Conservation (phyloP, 1,140 invertebrate species). For the Papilio aristodemus region DNA sequence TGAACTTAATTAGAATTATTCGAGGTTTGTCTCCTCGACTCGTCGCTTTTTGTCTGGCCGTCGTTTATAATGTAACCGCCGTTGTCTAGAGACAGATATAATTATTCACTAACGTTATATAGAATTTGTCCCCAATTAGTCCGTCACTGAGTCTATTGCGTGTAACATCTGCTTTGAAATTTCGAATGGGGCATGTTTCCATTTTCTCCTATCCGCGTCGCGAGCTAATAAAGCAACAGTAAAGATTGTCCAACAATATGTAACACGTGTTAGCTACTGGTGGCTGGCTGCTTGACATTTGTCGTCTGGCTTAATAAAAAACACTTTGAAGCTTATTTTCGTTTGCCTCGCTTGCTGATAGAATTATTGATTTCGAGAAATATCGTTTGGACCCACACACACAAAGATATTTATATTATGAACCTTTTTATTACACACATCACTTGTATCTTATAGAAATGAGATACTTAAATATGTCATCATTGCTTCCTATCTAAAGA, state of each 20-base stretch:
- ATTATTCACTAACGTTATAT: constrained; percentile 45
- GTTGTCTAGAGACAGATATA: constrained; percentile 36
- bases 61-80: constrained; percentile 37
- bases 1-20: constrained; percentile 64
- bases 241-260: constrained; percentile 78
- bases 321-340: constrained; percentile 79
- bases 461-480: constrained; percentile 72
- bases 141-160: constrained; percentile 48
- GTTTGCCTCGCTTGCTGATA: constrained; percentile 68
- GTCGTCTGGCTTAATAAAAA: constrained; percentile 72
- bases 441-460: constrained; percentile 63
- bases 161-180: constrained; percentile 69
- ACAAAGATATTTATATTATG: constrained; percentile 51
- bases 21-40: constrained; percentile 45
- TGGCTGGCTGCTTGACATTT: constrained; percentile 66
- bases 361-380: constrained; percentile 76
- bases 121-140: constrained; percentile 64
- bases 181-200: constrained; percentile 62
- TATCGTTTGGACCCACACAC: constrained; percentile 50
- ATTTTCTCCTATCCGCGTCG: constrained; percentile 62
- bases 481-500: constrained; percentile 70
- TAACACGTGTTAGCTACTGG: constrained; percentile 73
- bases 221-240: constrained; percentile 72
- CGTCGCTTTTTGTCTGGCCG: constrained; percentile 39
- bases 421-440: constrained; percentile 59